Evolutionary conservation across 1,140 invertebrate genomes (phyloP), one percentile per base, ranked within the genome.

Genomic region (Dreissena rostriformis): DNA sequence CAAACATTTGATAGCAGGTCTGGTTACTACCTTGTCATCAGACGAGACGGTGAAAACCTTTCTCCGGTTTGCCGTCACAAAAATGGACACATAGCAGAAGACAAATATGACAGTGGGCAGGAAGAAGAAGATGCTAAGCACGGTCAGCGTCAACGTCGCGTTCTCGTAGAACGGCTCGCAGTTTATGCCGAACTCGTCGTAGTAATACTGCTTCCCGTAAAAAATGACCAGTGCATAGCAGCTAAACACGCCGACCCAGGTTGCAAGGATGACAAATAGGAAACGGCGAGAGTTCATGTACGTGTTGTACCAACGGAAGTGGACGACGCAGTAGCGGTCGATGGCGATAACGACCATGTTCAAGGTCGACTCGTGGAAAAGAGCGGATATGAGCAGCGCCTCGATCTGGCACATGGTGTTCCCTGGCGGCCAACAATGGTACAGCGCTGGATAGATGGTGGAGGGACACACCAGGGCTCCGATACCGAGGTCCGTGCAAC

Each of bases 301-400:
- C 11, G 39, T 66, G n/a, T 77, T 85, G 74, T 87, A 87, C 7
- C 86, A 28, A 0, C 98, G 98, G 91, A 98, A 97, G 49, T 98
- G 97, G 89, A 99, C 99, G 22, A 99, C 97, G 89, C 98, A 96
- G 93, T 97, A 99, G 67, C 98, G 95, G 93, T 99, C 98, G 52
- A 99, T 96, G 2, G 98, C 98, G 86, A 99, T 99, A 15, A 97
- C 97, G 0, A 97, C 98, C 28, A 99, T 94, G 0, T 98, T 99
- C 67, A 99, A 94, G 0, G 98, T 98, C 14, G 97, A 98, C 81
- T 99, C 98, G 93, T 99, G 99, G 12, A 99, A 97, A 22, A 87
- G 85, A 19, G 91, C 86, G 26, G 88, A 91, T 93, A 98, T 97
- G 0, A 97, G 96, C 90, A 97, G 97, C 0, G 98, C 96, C 28